phyloP scores from a whole-genome alignment of 2,797 vertebrate genomes.

The Scarus forsteni region DNA sequence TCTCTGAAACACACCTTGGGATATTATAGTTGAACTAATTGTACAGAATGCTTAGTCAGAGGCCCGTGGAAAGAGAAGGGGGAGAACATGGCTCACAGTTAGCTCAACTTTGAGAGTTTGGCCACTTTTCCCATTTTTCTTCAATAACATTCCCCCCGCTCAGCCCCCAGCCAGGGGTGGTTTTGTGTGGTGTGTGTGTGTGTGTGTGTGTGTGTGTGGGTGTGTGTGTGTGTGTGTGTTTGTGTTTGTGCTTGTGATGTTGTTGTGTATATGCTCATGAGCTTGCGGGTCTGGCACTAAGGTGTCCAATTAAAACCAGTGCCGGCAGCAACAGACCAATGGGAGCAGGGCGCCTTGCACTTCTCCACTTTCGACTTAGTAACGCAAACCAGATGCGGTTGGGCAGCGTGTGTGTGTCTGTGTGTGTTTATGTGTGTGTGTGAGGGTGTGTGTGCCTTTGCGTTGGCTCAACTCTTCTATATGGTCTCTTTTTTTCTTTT shows the following conservation, averaged over 20 bases:
- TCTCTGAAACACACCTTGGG: constrained; percentile 19
- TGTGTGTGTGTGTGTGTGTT: constrained; percentile 19
- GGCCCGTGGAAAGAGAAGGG: constrained; percentile 46
- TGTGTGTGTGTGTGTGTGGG: no score
- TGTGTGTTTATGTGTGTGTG: constrained; percentile 31
- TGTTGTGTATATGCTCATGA: constrained; percentile 23
- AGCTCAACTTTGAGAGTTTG: constrained; percentile 80
- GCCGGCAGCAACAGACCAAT: constrained; percentile 82
- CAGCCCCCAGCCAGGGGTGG: constrained; percentile 52
- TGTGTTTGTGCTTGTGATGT: constrained; percentile 19
- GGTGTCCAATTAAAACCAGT: constrained; percentile 81
- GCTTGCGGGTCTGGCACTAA: constrained; percentile 80
- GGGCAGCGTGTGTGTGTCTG: constrained; percentile 45
- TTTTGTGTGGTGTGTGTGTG: constrained; percentile 25
- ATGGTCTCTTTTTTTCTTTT: no score
- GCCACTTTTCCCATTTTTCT: constrained; percentile 55
- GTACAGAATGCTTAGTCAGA: constrained; percentile 61
- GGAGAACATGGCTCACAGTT: constrained; percentile 74
- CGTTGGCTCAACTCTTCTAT: no score
- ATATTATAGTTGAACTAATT: constrained; percentile 76
- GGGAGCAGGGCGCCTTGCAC: constrained; percentile 72
- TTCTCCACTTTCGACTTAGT: constrained; percentile 81
- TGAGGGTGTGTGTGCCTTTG: constrained; percentile 23
- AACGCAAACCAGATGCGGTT: constrained; percentile 85
- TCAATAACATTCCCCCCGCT: constrained; percentile 62